Percentiles rank a stretch among this genome's conserved stretches.
phyloP scores from a whole-genome alignment of 2,113 vertebrate genomes.

The Saguinus imperator region DNA sequence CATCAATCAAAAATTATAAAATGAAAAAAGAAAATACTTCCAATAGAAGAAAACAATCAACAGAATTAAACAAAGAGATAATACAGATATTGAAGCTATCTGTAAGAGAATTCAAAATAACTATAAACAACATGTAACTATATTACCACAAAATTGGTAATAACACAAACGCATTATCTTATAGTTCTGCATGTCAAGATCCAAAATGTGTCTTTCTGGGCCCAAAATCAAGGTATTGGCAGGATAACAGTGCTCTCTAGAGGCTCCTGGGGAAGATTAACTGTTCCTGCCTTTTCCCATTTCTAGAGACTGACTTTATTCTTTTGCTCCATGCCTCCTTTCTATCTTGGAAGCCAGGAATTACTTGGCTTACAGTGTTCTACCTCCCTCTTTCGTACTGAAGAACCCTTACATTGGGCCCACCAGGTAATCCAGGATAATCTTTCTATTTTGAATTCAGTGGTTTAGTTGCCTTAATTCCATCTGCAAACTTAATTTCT shows the following conservation, averaged over 20 bases:
- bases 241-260: not conserved
- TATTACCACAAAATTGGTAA: not conserved
- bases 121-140: too few species aligned
- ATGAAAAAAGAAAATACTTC: not conserved
- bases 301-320: not conserved
- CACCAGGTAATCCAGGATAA: not conserved
- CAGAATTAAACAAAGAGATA: not conserved
- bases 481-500: not conserved
- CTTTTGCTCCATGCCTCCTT: not conserved
- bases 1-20: not conserved
- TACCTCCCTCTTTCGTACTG: fast-evolving
- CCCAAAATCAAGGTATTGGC: not conserved
- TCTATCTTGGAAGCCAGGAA: not conserved
- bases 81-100: not conserved
- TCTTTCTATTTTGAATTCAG: not conserved
- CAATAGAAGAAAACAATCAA: not conserved
- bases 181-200: not conserved
- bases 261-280: too few species aligned
- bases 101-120: not conserved
- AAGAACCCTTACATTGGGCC: not conserved
- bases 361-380: not conserved
- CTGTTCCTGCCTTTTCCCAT: not conserved
- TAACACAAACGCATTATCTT: not conserved
- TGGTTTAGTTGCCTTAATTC: not conserved
- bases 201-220: not conserved